phyloP scores from a whole-genome alignment of 2,888 invertebrate species.

The Clusia tigrina region DNA sequence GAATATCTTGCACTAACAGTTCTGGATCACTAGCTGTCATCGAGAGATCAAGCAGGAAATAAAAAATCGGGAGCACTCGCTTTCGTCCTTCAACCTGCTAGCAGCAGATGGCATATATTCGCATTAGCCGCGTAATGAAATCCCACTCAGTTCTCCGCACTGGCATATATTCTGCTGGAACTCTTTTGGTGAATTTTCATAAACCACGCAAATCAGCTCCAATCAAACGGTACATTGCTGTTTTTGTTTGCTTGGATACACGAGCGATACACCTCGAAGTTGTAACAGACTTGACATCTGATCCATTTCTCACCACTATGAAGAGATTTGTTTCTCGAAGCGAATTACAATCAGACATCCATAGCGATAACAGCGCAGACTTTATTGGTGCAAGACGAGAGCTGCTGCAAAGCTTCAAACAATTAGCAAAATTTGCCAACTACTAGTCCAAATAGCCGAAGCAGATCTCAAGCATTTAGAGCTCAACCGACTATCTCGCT shows the following conservation, averaged over 20 bases:
- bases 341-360: constrained; percentile 21
- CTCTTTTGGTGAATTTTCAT: neutral
- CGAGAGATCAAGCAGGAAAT: neutral
- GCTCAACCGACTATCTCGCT: constrained; percentile 11
- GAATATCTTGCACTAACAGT: constrained; percentile 13
- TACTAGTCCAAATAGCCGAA: constrained; percentile 12
- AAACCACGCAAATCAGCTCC: neutral
- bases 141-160: neutral
- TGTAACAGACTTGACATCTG: neutral
- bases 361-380: constrained; percentile 29
- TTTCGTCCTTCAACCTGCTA: constrained; percentile 5
- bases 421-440: constrained; percentile 5
- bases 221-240: constrained; percentile 7
- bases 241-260: neutral
- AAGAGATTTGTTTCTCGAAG: constrained; percentile 1
- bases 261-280: neutral
- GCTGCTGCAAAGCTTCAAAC: constrained; percentile 11
- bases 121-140: neutral
- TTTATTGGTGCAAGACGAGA: constrained; percentile 27
- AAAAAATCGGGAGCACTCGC: neutral
- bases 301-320: too few relatives aligned
- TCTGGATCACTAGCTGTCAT: constrained; percentile 15
- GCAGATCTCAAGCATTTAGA: constrained; percentile 2
- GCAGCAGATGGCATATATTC: constrained; percentile 3
- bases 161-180: neutral